A percentile compares a stretch with the other conserved stretches of the same genome.
Evolutionary conservation across 2,888 invertebrate species (phyloP).

Genomic region (Resseliella maxima): DNA sequence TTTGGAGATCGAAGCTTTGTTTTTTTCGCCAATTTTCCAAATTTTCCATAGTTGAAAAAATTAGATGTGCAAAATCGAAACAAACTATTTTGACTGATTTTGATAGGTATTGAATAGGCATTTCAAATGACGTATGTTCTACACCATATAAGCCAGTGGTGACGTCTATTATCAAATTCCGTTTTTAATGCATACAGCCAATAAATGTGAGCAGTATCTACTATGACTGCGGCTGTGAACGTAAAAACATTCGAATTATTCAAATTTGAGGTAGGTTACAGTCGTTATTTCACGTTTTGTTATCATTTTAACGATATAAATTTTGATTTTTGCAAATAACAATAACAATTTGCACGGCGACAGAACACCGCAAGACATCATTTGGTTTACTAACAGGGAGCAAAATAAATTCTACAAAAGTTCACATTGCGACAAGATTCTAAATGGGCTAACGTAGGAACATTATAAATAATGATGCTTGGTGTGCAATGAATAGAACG

Average conservation of each 20-base stretch:
- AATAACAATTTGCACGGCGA: slow-evolving; percentile 25
- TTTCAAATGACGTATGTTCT: too few species aligned
- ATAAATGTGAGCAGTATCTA: neutral
- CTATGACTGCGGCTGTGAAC: neutral
- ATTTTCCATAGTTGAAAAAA: too few species aligned
- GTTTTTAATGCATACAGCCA: neutral
- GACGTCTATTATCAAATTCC: too few species aligned
- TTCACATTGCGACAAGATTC: neutral
- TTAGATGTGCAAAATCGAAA: too few species aligned
- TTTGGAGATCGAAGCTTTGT: too few species aligned
- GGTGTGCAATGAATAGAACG: neutral
- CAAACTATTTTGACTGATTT: too few species aligned
- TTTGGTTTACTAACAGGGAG: neutral
- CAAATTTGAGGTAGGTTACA: neutral
- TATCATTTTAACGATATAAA: slow-evolving; percentile 42
- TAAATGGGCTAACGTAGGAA: slow-evolving; percentile 32
- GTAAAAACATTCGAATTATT: neutral
- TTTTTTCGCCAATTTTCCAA: too few species aligned
- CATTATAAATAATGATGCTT: slow-evolving; percentile 26
- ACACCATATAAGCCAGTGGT: too few species aligned
- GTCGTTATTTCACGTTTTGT: neutral
- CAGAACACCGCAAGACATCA: slow-evolving; percentile 23
- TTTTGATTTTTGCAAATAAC: neutral
- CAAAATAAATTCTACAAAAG: neutral
- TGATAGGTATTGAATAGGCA: too few species aligned